phyloP scores from a whole-genome alignment of 2,888 invertebrate species.

The Argyresthia albistria region DNA sequence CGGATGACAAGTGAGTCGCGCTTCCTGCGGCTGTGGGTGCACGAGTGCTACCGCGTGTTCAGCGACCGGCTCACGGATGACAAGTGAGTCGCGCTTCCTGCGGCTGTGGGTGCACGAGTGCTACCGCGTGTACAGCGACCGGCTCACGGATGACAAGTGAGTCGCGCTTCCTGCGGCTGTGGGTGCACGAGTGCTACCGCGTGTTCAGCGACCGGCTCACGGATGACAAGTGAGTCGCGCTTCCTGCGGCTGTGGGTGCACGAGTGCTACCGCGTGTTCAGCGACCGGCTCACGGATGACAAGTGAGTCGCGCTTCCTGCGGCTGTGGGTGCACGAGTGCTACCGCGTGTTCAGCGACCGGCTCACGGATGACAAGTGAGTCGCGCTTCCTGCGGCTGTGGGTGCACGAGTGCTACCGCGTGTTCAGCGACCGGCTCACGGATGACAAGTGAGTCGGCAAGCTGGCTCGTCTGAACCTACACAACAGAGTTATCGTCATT shows the following conservation, averaged over 20 bases:
- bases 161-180: constrained; percentile 27
- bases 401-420: constrained; percentile 89
- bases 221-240: constrained; percentile 44
- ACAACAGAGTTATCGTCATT: no score
- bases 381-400: constrained; percentile 82
- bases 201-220: no score
- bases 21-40: constrained; percentile 87
- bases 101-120: constrained; percentile 91
- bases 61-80: constrained; percentile 87
- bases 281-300: constrained; percentile 86
- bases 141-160: constrained; percentile 83
- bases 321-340: no score
- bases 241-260: constrained; percentile 89
- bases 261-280: constrained; percentile 88
- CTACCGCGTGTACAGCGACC: constrained; percentile 87
- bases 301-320: constrained; percentile 59
- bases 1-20: constrained; percentile 44
- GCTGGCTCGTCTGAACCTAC: no score
- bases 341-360: no score
- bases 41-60: constrained; percentile 89
- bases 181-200: no score
- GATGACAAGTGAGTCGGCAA: constrained; percentile 79
- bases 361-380: constrained; percentile 27
- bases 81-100: constrained; percentile 76
- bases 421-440: constrained; percentile 87